Evolutionary conservation across 2,888 invertebrate genomes (phyloP).

Genomic region (Nasonia oneida): DNA sequence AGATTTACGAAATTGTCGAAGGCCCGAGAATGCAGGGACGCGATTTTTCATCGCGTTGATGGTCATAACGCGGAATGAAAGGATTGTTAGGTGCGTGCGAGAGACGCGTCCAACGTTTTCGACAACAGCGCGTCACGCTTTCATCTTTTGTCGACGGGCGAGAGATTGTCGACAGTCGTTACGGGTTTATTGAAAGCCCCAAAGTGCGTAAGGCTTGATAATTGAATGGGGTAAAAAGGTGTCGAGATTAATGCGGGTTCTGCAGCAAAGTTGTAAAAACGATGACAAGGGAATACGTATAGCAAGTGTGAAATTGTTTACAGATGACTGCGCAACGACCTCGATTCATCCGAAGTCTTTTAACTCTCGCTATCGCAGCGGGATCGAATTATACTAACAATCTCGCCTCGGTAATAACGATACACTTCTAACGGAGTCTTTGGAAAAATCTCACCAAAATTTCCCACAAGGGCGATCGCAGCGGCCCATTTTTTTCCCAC

Average conservation of each 20-base stretch:
- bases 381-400: too few species aligned
- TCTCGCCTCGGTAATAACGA: too few species aligned
- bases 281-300: neutral
- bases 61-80: conserved; percentile 4
- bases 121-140: conserved; percentile 9
- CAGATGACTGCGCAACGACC: too few species aligned
- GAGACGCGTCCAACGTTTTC: conserved; percentile 1
- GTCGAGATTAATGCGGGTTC: neutral
- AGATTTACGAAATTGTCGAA: conserved; percentile 37
- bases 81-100: neutral
- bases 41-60: conserved; percentile 35
- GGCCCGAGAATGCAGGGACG: conserved; percentile 1
- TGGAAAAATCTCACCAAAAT: neutral
- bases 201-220: neutral
- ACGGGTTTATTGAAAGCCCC: neutral
- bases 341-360: too few species aligned
- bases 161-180: neutral
- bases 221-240: neutral
- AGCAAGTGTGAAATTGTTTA: too few species aligned
- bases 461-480: neutral
- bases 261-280: neutral
- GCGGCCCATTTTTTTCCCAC: neutral
- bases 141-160: neutral
- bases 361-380: too few species aligned
- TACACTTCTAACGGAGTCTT: too few species aligned